These are phyloP conservation scores for Griposia aprilina DNA, from an alignment of 2,888 invertebrate genomes.

Conservation along the genomic window DNA sequence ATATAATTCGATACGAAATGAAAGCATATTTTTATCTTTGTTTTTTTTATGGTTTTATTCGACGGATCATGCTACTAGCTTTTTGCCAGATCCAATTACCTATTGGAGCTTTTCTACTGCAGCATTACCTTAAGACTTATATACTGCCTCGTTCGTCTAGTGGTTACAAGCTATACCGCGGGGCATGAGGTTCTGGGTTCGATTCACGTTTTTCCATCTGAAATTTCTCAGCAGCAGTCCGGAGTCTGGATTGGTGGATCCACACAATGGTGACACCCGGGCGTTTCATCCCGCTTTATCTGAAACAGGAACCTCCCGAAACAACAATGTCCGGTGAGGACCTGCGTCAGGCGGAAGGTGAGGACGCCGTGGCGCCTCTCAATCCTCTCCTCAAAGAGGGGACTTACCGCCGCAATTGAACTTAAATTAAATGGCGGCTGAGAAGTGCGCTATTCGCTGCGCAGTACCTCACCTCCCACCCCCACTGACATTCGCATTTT, in stretches of 20 bases:
- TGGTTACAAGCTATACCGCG: neutral
- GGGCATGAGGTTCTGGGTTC: neutral
- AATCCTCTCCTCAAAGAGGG: no score
- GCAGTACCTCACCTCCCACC: no score
- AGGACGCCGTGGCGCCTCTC: no score
- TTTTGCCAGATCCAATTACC: conserved; percentile 14
- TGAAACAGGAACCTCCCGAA: no score
- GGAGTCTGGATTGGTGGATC: no score
- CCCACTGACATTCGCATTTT: neutral
- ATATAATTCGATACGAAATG: conserved; percentile 18
- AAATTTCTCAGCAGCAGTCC: neutral
- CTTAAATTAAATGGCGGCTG: no score
- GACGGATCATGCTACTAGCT: neutral
- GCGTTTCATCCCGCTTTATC: no score
- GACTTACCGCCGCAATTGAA: no score
- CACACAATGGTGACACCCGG: no score
- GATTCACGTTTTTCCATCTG: neutral
- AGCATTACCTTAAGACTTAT: neutral
- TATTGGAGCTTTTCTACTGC: neutral
- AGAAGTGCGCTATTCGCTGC: no score
- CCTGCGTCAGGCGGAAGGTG: no score
- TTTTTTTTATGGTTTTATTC: neutral
- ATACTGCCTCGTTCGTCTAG: neutral
- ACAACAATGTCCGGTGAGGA: no score
- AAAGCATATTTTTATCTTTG: conserved; percentile 16